A percentile compares a stretch with the other conserved stretches of the same genome.
Conservation (phyloP, 2,888 invertebrate species). For the Plebejus argus region DNA sequence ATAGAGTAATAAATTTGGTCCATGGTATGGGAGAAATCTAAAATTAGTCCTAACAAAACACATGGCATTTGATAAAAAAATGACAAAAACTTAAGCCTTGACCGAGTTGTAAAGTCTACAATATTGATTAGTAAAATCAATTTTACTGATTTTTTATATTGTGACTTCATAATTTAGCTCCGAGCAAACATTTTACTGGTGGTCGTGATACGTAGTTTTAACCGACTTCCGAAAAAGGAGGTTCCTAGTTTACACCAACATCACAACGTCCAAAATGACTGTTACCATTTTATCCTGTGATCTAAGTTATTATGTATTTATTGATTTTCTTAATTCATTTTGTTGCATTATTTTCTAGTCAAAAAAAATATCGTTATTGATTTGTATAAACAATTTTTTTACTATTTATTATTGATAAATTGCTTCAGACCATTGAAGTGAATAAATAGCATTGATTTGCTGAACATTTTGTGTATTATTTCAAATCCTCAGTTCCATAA, state of each 20-base stretch:
- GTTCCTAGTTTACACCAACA: not conserved
- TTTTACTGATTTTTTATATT: not conserved
- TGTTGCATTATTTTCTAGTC: conserved; percentile 58
- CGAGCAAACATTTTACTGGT: conserved; percentile 13
- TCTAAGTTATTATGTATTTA: conserved; percentile 31
- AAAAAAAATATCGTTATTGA: conserved; percentile 60
- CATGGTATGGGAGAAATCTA: not conserved
- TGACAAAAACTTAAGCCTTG: not conserved
- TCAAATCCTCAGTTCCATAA: not conserved
- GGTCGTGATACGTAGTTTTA: conserved; percentile 11
- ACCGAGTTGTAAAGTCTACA: conserved; percentile 1
- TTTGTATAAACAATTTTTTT: conserved; percentile 67
- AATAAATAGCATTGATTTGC: conserved; percentile 67
- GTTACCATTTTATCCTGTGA: conserved; percentile 31
- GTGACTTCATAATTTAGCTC: not conserved
- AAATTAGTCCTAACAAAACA: not conserved
- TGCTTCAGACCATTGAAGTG: conserved; percentile 70
- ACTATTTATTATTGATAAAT: conserved; percentile 65
- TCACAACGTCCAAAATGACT: conserved; percentile 27
- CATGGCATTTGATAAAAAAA: conserved; percentile 12
- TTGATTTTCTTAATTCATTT: conserved; percentile 26
- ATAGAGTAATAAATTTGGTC: too few species aligned
- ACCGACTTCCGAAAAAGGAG: not conserved
- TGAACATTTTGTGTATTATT: conserved; percentile 35
- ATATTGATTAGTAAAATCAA: conserved; percentile 8